Conservation (phyloP, 1,140 invertebrate species). For the Polypedilum vanderplanki region DNA sequence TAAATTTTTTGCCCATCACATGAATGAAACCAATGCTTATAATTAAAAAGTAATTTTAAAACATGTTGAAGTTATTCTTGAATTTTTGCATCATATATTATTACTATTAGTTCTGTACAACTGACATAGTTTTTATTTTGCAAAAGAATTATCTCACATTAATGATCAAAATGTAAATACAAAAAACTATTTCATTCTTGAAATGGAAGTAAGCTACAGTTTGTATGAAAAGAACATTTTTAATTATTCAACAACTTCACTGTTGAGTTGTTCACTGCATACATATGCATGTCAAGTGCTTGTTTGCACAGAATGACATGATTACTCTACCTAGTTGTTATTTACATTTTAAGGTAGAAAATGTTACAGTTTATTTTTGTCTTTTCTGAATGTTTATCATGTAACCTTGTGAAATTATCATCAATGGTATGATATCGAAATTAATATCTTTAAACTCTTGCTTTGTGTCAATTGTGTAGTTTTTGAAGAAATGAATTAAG, state of each 20-base stretch:
- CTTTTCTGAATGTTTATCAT: too few relatives aligned
- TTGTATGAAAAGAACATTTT: too few relatives aligned
- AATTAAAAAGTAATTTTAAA: not conserved
- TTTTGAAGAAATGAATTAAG: not conserved
- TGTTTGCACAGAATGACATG: too few relatives aligned
- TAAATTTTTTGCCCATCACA: not conserved
- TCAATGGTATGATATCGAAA: not conserved
- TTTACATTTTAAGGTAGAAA: too few relatives aligned
- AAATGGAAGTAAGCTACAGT: too few relatives aligned
- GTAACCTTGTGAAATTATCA: not conserved
- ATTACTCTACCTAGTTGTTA: too few relatives aligned
- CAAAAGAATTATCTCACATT: not conserved
- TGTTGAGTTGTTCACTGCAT: too few relatives aligned
- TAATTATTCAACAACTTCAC: too few relatives aligned
- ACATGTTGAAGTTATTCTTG: not conserved
- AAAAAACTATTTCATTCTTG: not conserved
- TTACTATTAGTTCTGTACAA: not conserved
- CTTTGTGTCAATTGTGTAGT: not conserved
- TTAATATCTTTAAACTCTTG: conserved; percentile 4
- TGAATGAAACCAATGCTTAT: not conserved
- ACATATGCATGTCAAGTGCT: too few relatives aligned
- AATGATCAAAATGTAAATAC: not conserved
- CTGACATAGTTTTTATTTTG: not conserved
- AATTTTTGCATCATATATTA: not conserved
- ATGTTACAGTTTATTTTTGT: too few relatives aligned